Percentiles rank a stretch among this genome's conserved stretches.
Evolutionary conservation across 2,888 invertebrate species (phyloP).

Genomic region (Campoplex capitator): DNA sequence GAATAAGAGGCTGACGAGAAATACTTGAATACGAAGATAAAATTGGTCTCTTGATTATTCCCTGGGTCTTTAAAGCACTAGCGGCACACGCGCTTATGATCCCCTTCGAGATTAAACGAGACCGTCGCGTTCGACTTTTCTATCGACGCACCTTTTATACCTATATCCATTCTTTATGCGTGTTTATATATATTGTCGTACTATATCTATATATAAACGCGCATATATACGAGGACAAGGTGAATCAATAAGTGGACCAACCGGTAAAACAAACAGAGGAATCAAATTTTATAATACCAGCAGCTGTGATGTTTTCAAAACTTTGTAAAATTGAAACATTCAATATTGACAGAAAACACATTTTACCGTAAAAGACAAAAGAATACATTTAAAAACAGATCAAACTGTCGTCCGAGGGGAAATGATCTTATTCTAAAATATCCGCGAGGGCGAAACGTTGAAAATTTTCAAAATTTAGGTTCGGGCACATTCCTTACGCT

Average conservation of each 20-base stretch:
- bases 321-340: background rate
- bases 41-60: slow-evolving; percentile 21
- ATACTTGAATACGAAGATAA: background rate
- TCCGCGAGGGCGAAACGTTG: background rate
- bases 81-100: slow-evolving; percentile 26
- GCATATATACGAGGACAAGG: slow-evolving; percentile 52
- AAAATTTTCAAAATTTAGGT: background rate
- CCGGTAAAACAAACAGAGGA: slow-evolving; percentile 75
- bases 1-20: slow-evolving; percentile 4
- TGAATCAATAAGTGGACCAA: slow-evolving; percentile 77
- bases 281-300: background rate
- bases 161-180: slow-evolving; percentile 21
- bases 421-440: background rate
- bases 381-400: background rate
- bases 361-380: background rate
- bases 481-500: background rate
- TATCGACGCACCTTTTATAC: slow-evolving; percentile 19
- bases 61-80: slow-evolving; percentile 11
- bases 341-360: background rate
- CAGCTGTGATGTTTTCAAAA: background rate
- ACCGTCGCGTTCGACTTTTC: slow-evolving; percentile 43
- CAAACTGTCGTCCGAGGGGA: no score
- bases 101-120: slow-evolving; percentile 20
- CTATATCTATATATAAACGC: slow-evolving; percentile 3
- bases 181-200: slow-evolving; percentile 35